These are phyloP conservation scores for Syrrhaptes paradoxus DNA, from an alignment of 2,113 vertebrate genomes.

Conservation along the genomic window DNA sequence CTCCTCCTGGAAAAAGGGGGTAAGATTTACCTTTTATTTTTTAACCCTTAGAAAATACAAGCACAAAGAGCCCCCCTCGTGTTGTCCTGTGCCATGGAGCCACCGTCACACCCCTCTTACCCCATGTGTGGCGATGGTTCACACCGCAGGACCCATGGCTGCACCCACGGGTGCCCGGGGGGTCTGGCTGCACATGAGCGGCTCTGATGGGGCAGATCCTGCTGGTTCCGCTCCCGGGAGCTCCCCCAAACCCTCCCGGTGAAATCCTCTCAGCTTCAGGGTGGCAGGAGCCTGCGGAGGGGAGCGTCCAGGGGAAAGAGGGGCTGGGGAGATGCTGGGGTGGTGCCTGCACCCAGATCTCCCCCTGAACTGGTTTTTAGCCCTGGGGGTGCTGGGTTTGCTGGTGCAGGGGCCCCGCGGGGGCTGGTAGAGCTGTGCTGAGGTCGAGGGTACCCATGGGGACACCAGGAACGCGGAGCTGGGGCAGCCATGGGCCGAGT, in stretches of 20 bases:
- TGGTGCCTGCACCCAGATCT: not conserved
- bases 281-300: not conserved
- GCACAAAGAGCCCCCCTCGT: accelerated
- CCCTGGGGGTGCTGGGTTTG: not conserved
- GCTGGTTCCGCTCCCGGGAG: not conserved
- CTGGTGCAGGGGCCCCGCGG: not conserved
- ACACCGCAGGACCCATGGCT: accelerated
- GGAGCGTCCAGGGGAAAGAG: not conserved
- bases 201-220: not conserved
- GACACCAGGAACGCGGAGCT: not conserved
- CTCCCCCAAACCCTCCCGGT: not conserved
- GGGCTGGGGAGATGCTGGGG: accelerated
- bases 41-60: not conserved
- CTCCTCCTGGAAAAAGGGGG: not conserved
- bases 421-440: not conserved
- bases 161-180: not conserved
- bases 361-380: not conserved
- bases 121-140: not conserved
- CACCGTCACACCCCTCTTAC: not conserved
- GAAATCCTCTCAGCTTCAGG: accelerated
- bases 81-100: not conserved
- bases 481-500: not conserved
- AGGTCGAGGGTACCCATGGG: accelerated
- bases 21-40: not conserved
- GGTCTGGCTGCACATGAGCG: not conserved